A percentile compares a stretch with the other conserved stretches of the same genome.
Evolutionary conservation across 2,888 invertebrate genomes (phyloP).

Genomic region (Caenorhabditis imperialis): DNA sequence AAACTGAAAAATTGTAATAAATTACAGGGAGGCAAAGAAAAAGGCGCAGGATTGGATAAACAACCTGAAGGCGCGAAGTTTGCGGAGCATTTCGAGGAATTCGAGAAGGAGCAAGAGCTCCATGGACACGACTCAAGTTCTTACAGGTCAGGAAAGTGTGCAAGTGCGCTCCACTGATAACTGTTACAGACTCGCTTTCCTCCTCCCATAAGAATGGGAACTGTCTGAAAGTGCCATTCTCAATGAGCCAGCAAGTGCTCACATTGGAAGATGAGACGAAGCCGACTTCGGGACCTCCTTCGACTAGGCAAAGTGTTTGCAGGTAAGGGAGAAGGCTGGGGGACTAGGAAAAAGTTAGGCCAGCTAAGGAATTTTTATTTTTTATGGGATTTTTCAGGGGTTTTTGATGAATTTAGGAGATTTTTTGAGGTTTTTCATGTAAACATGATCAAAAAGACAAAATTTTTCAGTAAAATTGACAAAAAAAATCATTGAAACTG

Average conservation of each 20-base stretch:
- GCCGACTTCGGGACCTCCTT: constrained; percentile 7
- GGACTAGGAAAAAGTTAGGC: not conserved
- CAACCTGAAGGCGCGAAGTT: constrained; percentile 34
- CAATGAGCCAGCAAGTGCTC: constrained; percentile 31
- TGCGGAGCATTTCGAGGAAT: constrained; percentile 44
- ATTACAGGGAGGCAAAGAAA: constrained; percentile 47
- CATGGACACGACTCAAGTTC: constrained; percentile 19
- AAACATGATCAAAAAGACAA: too few species aligned
- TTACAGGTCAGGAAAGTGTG: constrained; percentile 2
- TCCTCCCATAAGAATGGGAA: constrained; percentile 19
- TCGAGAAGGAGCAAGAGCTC: constrained; percentile 49
- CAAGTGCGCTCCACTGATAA: not conserved
- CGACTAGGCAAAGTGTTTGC: constrained; percentile 38
- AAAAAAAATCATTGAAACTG: too few species aligned
- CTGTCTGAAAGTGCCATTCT: constrained; percentile 33
- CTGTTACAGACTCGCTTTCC: constrained; percentile 8
- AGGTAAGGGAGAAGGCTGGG: too few species aligned
- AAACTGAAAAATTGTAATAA: too few species aligned
- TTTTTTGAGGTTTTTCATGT: too few species aligned
- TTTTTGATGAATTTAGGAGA: too few species aligned
- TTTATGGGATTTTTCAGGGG: too few species aligned
- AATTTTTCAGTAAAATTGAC: too few species aligned
- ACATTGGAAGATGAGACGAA: constrained; percentile 29
- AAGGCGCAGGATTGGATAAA: constrained; percentile 57
- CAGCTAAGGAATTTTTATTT: too few species aligned